phyloP scores from a whole-genome alignment of 2,797 vertebrate genomes.

The Tenualosa thibaudeaui region DNA sequence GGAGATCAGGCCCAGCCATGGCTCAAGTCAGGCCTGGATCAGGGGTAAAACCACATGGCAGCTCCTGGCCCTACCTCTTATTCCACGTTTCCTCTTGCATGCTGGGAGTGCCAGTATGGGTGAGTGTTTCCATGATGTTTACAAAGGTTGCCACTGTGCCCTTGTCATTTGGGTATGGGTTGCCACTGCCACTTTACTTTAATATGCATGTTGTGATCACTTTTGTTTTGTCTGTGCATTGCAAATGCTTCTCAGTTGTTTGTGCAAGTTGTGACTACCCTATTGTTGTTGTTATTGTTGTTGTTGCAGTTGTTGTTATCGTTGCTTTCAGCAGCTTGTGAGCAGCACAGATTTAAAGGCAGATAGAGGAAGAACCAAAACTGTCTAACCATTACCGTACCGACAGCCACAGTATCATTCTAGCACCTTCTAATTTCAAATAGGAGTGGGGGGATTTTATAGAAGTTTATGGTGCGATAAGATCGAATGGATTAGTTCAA shows the following conservation, averaged over 20 bases:
- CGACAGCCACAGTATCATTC: background rate
- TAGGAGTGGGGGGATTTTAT: conserved; percentile 2
- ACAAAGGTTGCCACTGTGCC: too few relatives aligned
- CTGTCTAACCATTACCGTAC: background rate
- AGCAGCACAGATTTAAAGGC: background rate
- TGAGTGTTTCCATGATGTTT: too few relatives aligned
- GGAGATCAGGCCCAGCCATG: background rate
- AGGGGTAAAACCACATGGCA: background rate
- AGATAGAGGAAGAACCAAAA: background rate
- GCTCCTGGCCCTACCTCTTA: too few relatives aligned
- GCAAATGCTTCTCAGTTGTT: background rate
- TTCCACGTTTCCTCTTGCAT: background rate
- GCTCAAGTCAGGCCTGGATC: background rate
- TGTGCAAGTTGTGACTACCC: background rate
- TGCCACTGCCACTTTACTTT: background rate
- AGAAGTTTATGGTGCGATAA: conserved; percentile 27
- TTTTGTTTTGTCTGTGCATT: background rate
- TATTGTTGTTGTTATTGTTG: background rate
- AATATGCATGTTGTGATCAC: background rate
- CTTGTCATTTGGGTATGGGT: background rate
- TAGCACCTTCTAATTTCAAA: background rate
- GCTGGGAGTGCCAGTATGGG: too few relatives aligned
- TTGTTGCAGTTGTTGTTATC: background rate
- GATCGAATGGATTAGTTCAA: conserved; percentile 37
- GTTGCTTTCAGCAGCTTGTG: background rate